Evolutionary conservation across 2,113 vertebrate species (phyloP), one percentile per base, ranked within the genome.

Genomic region (Lagopus leucura): DNA sequence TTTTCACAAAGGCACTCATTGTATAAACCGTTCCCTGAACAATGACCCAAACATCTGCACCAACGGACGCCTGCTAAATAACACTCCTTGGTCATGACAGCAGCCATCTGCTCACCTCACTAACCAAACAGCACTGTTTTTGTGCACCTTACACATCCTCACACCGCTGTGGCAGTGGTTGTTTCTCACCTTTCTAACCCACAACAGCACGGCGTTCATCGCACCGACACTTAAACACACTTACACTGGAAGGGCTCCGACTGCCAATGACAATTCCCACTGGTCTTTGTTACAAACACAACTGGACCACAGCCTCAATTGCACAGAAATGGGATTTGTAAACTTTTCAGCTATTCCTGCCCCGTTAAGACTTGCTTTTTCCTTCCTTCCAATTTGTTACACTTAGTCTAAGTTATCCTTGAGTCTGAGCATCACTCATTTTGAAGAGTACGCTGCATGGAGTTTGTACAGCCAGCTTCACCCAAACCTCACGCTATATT

Each of bases 261-360:
- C 32, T 0, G 1, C 8, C 2, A 14, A 7, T 71, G 13, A 30
- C 73, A 83, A 60, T 5, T 27, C 16, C 8, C 7, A 30, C 20
- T 8, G 6, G 28, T 38, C 45, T 30, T 61, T 63, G 5, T 5
- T 57, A 13, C 65, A 61, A n/a, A 14, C 0, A 34, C 1, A 55
- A 72, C 19, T 1, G 1, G n/a, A 48, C 45, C 5, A 10, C 0
- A 63, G 48, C 13, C 27, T 47, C 34, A 15, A 2, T 73, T 0
- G 0, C 21, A 38, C 0, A 1, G 3, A 7, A 27, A 74, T 28
- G 4, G 0, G 2, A 69, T 27, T 10, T 27, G 3, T 54, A 10
- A 48, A 50, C 27, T 32, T 34, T 19, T 0, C 14, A 36, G 10
- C 34, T n/a, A 42, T 10, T 65, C 13, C 19, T 12, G 5, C 28